Conservation (phyloP, 2,888 invertebrate species). For the Agrochola macilenta region DNA sequence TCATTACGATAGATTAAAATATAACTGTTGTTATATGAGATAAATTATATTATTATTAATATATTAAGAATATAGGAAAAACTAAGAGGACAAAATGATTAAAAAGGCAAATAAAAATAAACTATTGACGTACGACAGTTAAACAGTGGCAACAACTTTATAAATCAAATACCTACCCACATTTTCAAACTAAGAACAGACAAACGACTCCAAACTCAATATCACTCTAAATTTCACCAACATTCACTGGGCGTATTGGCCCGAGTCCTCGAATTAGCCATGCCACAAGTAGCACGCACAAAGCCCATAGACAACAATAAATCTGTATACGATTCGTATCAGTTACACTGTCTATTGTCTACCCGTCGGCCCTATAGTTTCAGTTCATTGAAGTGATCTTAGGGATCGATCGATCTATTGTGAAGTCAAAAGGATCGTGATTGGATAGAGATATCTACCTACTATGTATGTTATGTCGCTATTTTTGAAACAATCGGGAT, state of each 20-base stretch:
- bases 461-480: not conserved
- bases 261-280: constrained; percentile 56
- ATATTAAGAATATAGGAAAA: no score
- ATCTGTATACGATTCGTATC: constrained; percentile 66
- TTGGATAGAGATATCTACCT: constrained; percentile 13
- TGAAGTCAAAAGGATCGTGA: constrained; percentile 56
- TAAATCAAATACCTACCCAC: not conserved
- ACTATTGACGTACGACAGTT: no score
- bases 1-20: not conserved
- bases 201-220: not conserved
- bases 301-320: constrained; percentile 63
- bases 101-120: no score
- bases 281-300: constrained; percentile 63
- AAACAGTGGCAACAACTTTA: not conserved
- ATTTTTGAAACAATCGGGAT: constrained; percentile 31
- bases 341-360: constrained; percentile 63
- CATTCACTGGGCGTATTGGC: constrained; percentile 28
- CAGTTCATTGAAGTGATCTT: constrained; percentile 64
- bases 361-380: constrained; percentile 60
- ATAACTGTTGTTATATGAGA: not conserved
- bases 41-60: no score
- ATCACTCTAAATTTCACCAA: constrained; percentile 7
- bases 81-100: no score
- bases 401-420: constrained; percentile 55
- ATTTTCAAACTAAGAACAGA: not conserved